Percentiles rank a stretch among this genome's conserved stretches.
Conservation (phyloP, 2,797 vertebrate genomes). For the Buphagus erythrorhynchus region DNA sequence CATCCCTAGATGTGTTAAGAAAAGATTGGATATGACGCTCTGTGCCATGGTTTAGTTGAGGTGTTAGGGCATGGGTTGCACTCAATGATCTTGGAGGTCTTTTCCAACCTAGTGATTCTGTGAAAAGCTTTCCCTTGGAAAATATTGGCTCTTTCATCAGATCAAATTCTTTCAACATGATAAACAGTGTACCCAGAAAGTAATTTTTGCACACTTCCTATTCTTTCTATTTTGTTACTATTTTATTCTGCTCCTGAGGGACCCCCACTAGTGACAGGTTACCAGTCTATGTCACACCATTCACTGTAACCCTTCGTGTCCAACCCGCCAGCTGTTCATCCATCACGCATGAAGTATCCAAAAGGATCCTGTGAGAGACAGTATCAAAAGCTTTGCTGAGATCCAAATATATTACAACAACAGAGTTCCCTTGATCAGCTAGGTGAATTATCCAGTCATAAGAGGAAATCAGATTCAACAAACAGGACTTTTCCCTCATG, state of each 20-base stretch:
- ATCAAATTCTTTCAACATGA: background rate
- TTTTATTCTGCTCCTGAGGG: background rate
- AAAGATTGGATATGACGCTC: too few species aligned
- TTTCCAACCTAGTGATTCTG: background rate
- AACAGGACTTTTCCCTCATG: background rate
- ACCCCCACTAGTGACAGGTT: background rate
- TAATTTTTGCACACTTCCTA: background rate
- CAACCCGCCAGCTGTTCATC: background rate
- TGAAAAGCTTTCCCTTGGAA: background rate
- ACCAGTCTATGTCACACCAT: fast-evolving
- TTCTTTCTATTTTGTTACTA: background rate
- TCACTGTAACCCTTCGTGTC: background rate
- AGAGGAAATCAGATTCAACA: background rate
- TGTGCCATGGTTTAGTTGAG: background rate
- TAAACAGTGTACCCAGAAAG: background rate
- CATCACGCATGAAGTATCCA: background rate
- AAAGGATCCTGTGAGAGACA: background rate
- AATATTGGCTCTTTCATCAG: background rate
- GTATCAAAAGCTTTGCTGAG: background rate
- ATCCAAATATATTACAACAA: background rate
- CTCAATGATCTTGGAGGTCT: background rate
- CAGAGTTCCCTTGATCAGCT: background rate
- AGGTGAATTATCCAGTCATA: background rate
- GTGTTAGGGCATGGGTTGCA: too few species aligned
- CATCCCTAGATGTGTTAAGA: too few species aligned